phyloP scores from a whole-genome alignment of 2,113 vertebrate species.

The Orientallactaga bullata region DNA sequence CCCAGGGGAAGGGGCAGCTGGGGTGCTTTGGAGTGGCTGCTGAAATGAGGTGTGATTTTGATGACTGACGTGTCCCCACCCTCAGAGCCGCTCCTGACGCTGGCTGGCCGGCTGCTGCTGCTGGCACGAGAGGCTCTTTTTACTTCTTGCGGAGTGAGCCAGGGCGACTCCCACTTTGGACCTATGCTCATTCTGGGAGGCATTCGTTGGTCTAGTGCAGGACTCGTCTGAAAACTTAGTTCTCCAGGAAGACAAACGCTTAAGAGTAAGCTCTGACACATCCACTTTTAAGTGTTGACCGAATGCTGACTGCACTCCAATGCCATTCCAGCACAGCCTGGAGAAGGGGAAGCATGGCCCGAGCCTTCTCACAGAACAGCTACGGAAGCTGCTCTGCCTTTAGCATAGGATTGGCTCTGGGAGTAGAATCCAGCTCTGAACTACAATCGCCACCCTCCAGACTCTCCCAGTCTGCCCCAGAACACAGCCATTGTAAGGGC shows the following conservation, averaged over 20 bases:
- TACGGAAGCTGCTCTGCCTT: not conserved
- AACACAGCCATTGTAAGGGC: not conserved
- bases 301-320: not conserved
- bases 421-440: not conserved
- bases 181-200: not conserved
- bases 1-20: conserved; percentile 73
- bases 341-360: not conserved
- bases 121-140: too few species aligned
- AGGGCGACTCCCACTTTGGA: not conserved
- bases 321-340: not conserved
- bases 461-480: not conserved
- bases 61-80: conserved; percentile 58
- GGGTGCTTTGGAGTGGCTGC: conserved; percentile 66
- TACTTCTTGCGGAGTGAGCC: conserved; percentile 10
- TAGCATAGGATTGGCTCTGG: not conserved
- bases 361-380: not conserved
- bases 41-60: conserved; percentile 78
- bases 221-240: not conserved
- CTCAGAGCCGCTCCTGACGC: conserved; percentile 26
- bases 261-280: not conserved
- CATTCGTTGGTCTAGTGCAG: not conserved
- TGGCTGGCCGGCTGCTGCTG: not conserved
- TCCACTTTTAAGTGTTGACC: not conserved
- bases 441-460: not conserved
- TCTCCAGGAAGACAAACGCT: conserved; percentile 29